Evolutionary conservation across 2,113 vertebrate genomes (phyloP).

Genomic region (Struthidea cinerea): DNA sequence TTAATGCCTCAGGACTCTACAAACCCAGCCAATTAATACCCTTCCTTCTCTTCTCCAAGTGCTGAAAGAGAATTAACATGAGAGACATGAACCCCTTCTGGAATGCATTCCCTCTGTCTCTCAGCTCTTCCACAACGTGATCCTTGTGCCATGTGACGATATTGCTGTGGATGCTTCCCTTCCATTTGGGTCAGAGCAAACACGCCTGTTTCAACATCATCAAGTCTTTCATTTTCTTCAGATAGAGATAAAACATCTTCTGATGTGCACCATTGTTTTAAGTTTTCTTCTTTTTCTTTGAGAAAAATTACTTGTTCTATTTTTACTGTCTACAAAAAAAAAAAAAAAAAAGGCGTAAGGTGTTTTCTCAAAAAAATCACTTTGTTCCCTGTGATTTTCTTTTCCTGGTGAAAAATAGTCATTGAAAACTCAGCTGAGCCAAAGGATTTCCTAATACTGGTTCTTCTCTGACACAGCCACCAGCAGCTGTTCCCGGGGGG

Average conservation of each 20-base stretch:
- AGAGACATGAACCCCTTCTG: background rate
- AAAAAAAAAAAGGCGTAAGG: no score
- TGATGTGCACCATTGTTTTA: background rate
- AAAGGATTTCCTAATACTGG: background rate
- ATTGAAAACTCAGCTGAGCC: background rate
- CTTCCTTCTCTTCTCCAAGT: background rate
- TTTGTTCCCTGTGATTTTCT: background rate
- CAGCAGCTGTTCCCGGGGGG: background rate
- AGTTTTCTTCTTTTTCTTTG: background rate
- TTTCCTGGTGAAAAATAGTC: background rate
- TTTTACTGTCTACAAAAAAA: background rate
- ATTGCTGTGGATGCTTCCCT: background rate
- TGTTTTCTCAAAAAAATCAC: no score
- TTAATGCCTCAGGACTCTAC: background rate
- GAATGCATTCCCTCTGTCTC: background rate
- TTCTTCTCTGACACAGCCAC: background rate
- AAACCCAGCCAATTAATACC: background rate
- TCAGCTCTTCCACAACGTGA: background rate
- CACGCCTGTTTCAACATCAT: background rate
- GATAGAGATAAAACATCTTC: background rate
- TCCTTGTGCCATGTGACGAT: background rate
- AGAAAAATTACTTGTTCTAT: background rate
- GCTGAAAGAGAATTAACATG: background rate
- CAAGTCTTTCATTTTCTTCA: background rate
- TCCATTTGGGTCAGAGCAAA: constrained; percentile 11